Base-by-base conservation (phyloP, 2,797 vertebrate genomes). In the Chloroceryle inda region DNA sequence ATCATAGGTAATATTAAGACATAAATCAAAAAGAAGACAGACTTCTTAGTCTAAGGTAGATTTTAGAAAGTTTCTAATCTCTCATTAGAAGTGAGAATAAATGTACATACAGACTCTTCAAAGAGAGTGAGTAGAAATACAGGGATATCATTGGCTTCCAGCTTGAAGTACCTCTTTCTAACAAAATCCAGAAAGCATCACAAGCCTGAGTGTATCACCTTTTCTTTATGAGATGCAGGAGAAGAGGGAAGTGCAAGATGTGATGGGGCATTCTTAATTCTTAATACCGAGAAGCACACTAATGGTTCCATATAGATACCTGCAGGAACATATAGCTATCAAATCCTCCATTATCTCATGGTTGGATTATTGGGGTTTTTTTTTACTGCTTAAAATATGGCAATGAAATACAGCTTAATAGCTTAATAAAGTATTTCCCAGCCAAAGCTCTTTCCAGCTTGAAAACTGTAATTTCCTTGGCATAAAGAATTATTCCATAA, bases 261-360 rank as follows among this genome's bases (percentile, higher is more conserved):
- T n/a, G 52, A 50, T 16, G 11, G 31, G 6, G 27, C 27, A 61
- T 31, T 75, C 12, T 37, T 76, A 69, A 16, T 26, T 82, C 55
- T 52, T 45, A 42, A 16, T 38, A 58, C 3, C 0, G 0, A 35
- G 33, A 78, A 19, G 5, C 8, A 33, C 0, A 1, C 11, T 38
- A 49, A 24, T 45, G 23, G 13, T 69, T 91, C 40, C 40, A 22
- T 11, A 31, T 4, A 67, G 13, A 11, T 53, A 44, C 35, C 22
- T 47, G 42, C 11, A 52, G 47, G 24, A 37, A 1, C 33, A 72
- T 40, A 9, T 15, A 52, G 49, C 23, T 42, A 45, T 66, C 27
- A 74, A 27, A 40, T 67, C 56, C 83, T 55, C 40, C 27, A 35
- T 45, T 67, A 71, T 42, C 24, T 64, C 22, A 22, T 17, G 55